A percentile compares a stretch with the other conserved stretches of the same genome.
These are phyloP conservation scores for Cryptotis parvus DNA, from an alignment of 2,113 vertebrate species.

Conservation along the genomic window DNA sequence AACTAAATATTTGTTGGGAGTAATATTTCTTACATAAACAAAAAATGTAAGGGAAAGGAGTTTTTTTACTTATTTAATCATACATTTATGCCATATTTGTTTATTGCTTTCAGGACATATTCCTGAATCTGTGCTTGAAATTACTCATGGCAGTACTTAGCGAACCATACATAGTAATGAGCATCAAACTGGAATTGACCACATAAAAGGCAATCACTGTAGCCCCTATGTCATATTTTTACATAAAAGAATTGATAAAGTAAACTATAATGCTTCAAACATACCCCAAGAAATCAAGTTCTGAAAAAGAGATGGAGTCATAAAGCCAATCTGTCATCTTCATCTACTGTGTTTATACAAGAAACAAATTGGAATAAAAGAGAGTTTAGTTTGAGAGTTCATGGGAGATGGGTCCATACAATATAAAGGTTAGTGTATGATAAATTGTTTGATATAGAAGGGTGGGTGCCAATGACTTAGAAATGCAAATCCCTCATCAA, in stretches of 20 bases:
- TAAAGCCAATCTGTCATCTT: not conserved
- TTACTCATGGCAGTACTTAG: no score
- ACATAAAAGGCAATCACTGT: no score
- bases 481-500: not conserved
- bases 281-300: not conserved
- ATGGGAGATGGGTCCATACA: not conserved
- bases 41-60: not conserved
- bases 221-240: no score
- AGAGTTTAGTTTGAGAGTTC: not conserved
- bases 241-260: no score
- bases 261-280: not conserved
- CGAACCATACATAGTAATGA: no score
- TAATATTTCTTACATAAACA: not conserved
- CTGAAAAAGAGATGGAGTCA: not conserved
- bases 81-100: not conserved
- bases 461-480: accelerated
- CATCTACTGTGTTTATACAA: not conserved
- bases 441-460: no score
- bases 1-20: not conserved
- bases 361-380: not conserved
- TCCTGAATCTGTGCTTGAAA: no score
- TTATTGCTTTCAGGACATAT: not conserved
- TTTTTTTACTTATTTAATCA: not conserved
- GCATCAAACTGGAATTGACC: no score
- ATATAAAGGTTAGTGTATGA: not conserved